Evolutionary conservation across 2,888 invertebrate genomes (phyloP), one percentile per base, ranked within the genome.

Genomic region (Tortricodes alternella): DNA sequence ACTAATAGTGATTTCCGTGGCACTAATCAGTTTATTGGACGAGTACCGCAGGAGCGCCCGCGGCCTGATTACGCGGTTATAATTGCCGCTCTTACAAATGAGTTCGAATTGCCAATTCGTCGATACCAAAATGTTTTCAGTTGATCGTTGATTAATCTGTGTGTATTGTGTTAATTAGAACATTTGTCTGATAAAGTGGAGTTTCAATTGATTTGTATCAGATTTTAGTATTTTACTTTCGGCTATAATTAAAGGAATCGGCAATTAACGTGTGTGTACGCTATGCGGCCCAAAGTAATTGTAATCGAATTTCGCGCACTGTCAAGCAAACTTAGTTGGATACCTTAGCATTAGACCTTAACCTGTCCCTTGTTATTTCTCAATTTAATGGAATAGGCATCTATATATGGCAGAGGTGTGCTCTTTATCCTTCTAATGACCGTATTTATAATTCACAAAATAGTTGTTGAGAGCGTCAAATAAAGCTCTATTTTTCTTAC

Each of bases 11-110:
- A 29, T 53, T 46, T 46, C 58, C 60, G 44, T 52, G 18, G 58
- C 63, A 67, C 70, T 75, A 75, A 75, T 73, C 73, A 70, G 64
- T 72, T 71, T 70, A 74, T 71, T 68, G 70, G 62, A 55, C 61
- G 57, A n/a, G 62, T 62, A 61, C 56, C 67, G 66, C 76, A 76
- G 68, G 78, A 71, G 63, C 64, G 62, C 67, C 71, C 72, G 66
- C 71, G 62, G 68, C 70, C 85, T 87, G 87, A 89, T 89, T 89
- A 87, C 80, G 76, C 72, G 76, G 78, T 82, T 83, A 87, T 89
- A 88, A 89, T 89, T 87, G 82, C 79, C 69, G 76, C 83, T 78
- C 83, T 82, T 84, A 83, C 85, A 88, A 87, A 86, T 84, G 86
- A 86, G 80, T 68, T 70, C 68, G 73, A 78, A 80, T 27, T 34